phyloP scores from a whole-genome alignment of 2,797 vertebrate species.

The Chiloscyllium punctatum region DNA sequence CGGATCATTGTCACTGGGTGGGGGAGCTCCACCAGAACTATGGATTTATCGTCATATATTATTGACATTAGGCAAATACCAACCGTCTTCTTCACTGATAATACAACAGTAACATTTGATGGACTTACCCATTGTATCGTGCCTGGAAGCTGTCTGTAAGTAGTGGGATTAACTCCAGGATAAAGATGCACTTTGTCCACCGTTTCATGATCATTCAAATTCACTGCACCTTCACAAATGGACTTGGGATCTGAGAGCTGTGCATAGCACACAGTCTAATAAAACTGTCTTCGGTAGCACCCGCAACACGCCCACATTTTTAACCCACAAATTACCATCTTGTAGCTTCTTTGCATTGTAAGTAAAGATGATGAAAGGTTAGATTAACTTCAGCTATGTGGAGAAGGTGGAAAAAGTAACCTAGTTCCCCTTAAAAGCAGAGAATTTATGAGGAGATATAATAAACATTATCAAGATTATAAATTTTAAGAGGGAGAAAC shows the following conservation, averaged over 20 bases:
- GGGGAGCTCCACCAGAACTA: too few species aligned
- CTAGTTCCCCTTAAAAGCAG: too few species aligned
- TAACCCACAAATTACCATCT: not conserved
- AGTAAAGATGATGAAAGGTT: not conserved
- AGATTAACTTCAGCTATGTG: not conserved
- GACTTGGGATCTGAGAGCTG: not conserved
- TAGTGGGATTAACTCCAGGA: not conserved
- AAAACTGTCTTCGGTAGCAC: not conserved
- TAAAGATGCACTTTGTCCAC: not conserved
- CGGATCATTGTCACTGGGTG: too few species aligned
- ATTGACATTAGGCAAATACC: too few species aligned
- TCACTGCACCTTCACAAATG: not conserved
- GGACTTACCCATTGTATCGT: constrained; percentile 4
- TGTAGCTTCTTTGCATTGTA: not conserved
- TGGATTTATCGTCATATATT: too few species aligned
- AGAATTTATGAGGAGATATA: not conserved
- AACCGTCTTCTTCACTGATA: not conserved
- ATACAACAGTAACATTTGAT: not conserved
- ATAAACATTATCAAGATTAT: not conserved
- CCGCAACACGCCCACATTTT: not conserved
- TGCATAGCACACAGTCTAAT: not conserved
- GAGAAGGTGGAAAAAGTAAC: not conserved
- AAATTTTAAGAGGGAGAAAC: too few species aligned
- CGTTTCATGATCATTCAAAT: not conserved
- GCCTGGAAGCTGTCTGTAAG: not conserved